These are phyloP conservation scores for Motacilla tschutschensis DNA, from an alignment of 2,113 vertebrate genomes.

Conservation along the genomic window DNA sequence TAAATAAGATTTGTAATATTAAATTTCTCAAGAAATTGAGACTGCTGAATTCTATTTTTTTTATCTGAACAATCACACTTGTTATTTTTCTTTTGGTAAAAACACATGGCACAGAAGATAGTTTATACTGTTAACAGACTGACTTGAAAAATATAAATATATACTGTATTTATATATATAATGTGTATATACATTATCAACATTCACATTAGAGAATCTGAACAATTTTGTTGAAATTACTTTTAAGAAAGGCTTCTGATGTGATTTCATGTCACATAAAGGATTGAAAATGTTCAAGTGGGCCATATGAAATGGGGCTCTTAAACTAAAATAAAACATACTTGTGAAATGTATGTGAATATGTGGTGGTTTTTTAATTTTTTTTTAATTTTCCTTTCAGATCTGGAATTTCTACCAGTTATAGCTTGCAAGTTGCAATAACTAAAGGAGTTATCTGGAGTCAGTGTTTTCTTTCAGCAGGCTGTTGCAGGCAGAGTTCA, in stretches of 20 bases:
- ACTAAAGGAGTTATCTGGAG: slow-evolving; percentile 1
- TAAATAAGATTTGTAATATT: slow-evolving; percentile 76
- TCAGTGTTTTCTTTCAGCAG: slow-evolving; percentile 87
- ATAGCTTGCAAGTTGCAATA: not conserved
- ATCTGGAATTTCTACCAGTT: not conserved
- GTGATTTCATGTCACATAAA: slow-evolving; percentile 30
- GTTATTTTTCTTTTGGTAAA: slow-evolving; percentile 70
- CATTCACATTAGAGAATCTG: slow-evolving; percentile 77
- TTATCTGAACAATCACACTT: slow-evolving; percentile 77
- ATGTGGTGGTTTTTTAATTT: not conserved
- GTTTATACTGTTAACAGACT: slow-evolving; percentile 76
- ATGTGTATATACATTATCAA: slow-evolving; percentile 77
- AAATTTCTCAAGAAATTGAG: slow-evolving; percentile 72
- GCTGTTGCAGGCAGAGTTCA: slow-evolving; percentile 94
- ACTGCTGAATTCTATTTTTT: slow-evolving; percentile 69
- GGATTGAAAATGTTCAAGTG: slow-evolving; percentile 3
- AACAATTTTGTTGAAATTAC: slow-evolving; percentile 82
- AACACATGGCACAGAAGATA: slow-evolving; percentile 81
- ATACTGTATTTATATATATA: slow-evolving; percentile 67
- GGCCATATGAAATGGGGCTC: not conserved
- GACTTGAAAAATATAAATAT: slow-evolving; percentile 94
- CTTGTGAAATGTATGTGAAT: not conserved
- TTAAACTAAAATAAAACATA: slow-evolving; percentile 29
- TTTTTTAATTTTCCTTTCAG: not conserved
- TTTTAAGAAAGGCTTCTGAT: slow-evolving; percentile 57